These are phyloP conservation scores for Poeciliopsis occidentalis DNA, from an alignment of 2,113 vertebrate species.

Conservation along the genomic window DNA sequence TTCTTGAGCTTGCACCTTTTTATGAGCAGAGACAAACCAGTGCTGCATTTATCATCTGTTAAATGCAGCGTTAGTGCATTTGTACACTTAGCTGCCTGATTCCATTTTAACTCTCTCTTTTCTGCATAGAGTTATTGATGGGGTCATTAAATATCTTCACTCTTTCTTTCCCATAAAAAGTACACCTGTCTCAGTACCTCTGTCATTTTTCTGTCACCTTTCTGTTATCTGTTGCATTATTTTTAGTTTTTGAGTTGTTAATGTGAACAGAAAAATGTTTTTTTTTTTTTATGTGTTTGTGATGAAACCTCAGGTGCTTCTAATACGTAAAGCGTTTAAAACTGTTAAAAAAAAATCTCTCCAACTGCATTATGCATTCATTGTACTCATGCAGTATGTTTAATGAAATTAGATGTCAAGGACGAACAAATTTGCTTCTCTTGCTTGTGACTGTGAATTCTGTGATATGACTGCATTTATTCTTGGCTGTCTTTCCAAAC, in stretches of 20 bases:
- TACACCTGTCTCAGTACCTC: neutral
- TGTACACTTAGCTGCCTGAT: neutral
- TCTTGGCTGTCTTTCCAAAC: slow-evolving; percentile 13
- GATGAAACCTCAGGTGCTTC: neutral
- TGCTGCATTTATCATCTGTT: neutral
- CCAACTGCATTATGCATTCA: neutral
- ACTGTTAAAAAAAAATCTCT: neutral
- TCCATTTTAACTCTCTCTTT: neutral
- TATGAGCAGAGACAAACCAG: neutral
- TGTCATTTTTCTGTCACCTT: neutral
- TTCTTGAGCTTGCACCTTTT: neutral
- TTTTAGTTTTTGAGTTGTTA: neutral
- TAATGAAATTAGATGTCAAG: neutral
- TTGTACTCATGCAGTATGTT: neutral
- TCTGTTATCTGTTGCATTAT: neutral
- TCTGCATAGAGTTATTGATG: neutral
- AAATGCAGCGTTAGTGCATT: too few relatives aligned
- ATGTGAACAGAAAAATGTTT: neutral
- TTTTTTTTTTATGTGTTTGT: neutral
- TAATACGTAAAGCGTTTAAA: neutral
- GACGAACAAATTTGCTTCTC: neutral
- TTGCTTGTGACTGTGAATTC: neutral
- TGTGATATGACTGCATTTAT: neutral
- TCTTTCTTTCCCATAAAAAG: neutral
- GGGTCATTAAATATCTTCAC: neutral